Conservation (phyloP, 1,140 invertebrate genomes). For the Copidosoma floridanum region DNA sequence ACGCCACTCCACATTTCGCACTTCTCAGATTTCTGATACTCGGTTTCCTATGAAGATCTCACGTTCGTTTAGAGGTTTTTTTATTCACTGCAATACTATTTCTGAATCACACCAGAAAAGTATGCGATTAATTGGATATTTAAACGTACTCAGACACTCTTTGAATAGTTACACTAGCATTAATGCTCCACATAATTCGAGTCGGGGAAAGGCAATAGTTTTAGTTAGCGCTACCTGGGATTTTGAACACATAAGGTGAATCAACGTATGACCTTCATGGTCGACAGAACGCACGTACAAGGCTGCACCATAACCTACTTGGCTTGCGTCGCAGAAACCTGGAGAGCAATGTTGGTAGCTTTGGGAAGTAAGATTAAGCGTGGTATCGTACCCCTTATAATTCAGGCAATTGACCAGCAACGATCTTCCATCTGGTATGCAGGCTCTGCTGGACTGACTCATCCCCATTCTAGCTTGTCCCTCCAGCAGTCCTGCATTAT, state of each 20-base stretch:
- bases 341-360: too few species aligned
- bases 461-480: slow-evolving; percentile 34
- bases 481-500: slow-evolving; percentile 38
- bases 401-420: slow-evolving; percentile 12
- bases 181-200: slow-evolving; percentile 38
- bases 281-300: slow-evolving; percentile 33
- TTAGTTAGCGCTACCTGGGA: neutral
- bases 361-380: too few species aligned
- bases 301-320: slow-evolving; percentile 40
- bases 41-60: too few species aligned
- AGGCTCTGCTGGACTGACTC: slow-evolving; percentile 25
- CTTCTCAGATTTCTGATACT: too few species aligned
- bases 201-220: neutral
- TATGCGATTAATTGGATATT: too few species aligned
- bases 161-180: too few species aligned
- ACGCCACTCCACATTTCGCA: too few species aligned
- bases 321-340: slow-evolving; percentile 46
- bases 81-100: too few species aligned
- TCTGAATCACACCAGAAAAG: too few species aligned
- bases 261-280: neutral
- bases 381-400: too few species aligned
- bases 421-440: slow-evolving; percentile 29
- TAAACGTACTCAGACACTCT: too few species aligned
- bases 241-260: neutral
- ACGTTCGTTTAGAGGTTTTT: too few species aligned